Base-by-base conservation (phyloP, 2,113 vertebrate genomes). In the Platichthys stellatus region DNA sequence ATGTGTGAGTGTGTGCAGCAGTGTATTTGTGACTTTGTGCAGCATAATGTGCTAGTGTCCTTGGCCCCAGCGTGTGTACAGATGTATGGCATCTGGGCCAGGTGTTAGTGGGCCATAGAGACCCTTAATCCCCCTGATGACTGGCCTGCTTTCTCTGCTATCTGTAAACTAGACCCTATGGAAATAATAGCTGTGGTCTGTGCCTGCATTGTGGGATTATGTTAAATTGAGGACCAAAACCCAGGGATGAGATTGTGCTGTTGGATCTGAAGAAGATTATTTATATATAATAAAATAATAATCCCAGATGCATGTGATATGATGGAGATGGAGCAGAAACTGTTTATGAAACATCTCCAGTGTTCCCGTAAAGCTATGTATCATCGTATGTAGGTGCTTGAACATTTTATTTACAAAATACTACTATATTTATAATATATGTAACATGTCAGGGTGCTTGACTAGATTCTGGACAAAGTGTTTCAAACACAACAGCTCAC, bases 71-170 rank as follows among this genome's bases (percentile, higher is more conserved):
- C 17, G 10, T 84, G 78, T 70, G 58, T 72, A 13, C 69, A 87
- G 83, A 85, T 89, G 78, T 86, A 77, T 64, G 76, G 71, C 85
- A 84, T 86, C 76, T 86, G 82, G 76, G 81, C 63, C 71, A 89
- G 85, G 90, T 90, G 77, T 80, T 87, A 64, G 73, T 59, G 70
- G 72, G 69, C 78, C 78, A 74, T 8, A 68, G 85, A 84, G 86
- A 85, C 67, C 28, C 72, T 53, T 86, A 90, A 89, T 86, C 87
- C 88, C 82, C 72, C 28, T 15, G 76, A 82, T 80, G 82, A 78
- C 83, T 85, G 85, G 62, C 88, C 87, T 76, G 79, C 69, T 87
- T 88, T 85, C 71, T 73, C 62, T 69, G 59, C 69, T 72, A 28
- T 67, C 71, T 53, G 59, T 77, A 31, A 71, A 72, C 40, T 74